Percentiles rank a stretch among this genome's conserved stretches.
These are phyloP conservation scores for Zosterops japonicus DNA, from an alignment of 2,113 vertebrate genomes.

Conservation along the genomic window DNA sequence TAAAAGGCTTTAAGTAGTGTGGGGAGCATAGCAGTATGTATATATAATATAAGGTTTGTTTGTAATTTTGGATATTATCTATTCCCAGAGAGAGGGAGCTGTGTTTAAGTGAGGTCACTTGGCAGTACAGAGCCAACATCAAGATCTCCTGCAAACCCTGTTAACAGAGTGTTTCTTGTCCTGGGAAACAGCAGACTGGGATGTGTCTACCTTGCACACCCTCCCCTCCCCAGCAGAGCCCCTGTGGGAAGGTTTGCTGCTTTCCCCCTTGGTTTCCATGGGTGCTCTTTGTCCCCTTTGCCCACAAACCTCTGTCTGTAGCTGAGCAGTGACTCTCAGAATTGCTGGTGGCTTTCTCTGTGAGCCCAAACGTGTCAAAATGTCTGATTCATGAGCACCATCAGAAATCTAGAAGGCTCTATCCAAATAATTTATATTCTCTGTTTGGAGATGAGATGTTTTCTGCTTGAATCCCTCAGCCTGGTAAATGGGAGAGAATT, in stretches of 20 bases:
- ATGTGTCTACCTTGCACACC: not conserved
- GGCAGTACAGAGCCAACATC: not conserved
- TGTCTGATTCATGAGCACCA: not conserved
- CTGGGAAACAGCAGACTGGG: not conserved
- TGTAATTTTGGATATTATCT: not conserved
- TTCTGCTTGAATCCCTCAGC: not conserved
- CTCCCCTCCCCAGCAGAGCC: not conserved
- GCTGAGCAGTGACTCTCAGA: not conserved
- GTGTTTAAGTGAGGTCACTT: not conserved
- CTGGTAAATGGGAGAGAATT: not conserved
- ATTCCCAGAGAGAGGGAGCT: not conserved
- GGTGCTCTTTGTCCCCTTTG: not conserved
- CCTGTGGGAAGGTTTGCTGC: not conserved
- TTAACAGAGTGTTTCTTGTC: not conserved
- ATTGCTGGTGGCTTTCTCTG: not conserved
- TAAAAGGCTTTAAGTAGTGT: not conserved
- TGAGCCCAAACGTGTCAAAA: not conserved
- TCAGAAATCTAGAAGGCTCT: not conserved
- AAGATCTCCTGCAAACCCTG: not conserved
- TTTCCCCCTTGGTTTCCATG: not conserved
- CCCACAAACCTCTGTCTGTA: not conserved
- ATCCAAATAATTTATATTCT: not conserved
- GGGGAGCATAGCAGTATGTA: not conserved
- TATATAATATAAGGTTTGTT: not conserved
- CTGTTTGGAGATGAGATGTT: not conserved